These are phyloP conservation scores for Seriola dumerili DNA, from an alignment of 2,113 vertebrate genomes.

Conservation along the genomic window DNA sequence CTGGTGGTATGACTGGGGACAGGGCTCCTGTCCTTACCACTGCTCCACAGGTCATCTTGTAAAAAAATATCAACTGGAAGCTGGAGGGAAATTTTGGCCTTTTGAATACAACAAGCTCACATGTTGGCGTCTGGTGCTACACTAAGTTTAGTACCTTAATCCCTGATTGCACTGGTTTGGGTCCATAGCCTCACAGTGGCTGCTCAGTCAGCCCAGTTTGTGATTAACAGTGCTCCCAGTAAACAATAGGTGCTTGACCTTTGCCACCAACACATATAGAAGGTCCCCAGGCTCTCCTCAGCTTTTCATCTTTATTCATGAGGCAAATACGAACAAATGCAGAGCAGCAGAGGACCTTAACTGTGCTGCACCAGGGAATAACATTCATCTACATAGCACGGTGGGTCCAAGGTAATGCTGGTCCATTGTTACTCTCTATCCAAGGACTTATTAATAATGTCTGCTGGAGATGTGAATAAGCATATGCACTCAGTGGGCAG, in stretches of 20 bases:
- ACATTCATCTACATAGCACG: not conserved
- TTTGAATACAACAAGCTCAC: too few relatives aligned
- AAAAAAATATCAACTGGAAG: not conserved
- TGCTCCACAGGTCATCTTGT: not conserved
- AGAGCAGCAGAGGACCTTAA: conserved; percentile 41
- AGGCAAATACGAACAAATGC: conserved; percentile 50
- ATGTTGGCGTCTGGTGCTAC: not conserved
- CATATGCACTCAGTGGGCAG: not conserved
- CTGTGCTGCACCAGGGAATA: conserved; percentile 14
- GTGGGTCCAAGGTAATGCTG: conserved; percentile 9
- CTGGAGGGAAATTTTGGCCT: not conserved
- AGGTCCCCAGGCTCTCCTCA: conserved; percentile 70
- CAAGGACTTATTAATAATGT: conserved; percentile 12
- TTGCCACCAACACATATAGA: conserved; percentile 66
- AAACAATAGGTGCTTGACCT: conserved; percentile 82
- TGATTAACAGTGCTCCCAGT: conserved; percentile 70
- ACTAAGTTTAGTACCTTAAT: not conserved
- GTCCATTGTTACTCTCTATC: not conserved
- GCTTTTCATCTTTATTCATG: conserved; percentile 78
- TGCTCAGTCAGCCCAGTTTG: conserved; percentile 52
- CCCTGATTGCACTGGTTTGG: not conserved
- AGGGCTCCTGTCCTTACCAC: conserved; percentile 14
- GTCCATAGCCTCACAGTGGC: not conserved
- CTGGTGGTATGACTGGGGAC: conserved; percentile 29
- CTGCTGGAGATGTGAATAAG: conserved; percentile 18